Conservation (phyloP, 2,888 invertebrate species). For the Hydraecia micacea region DNA sequence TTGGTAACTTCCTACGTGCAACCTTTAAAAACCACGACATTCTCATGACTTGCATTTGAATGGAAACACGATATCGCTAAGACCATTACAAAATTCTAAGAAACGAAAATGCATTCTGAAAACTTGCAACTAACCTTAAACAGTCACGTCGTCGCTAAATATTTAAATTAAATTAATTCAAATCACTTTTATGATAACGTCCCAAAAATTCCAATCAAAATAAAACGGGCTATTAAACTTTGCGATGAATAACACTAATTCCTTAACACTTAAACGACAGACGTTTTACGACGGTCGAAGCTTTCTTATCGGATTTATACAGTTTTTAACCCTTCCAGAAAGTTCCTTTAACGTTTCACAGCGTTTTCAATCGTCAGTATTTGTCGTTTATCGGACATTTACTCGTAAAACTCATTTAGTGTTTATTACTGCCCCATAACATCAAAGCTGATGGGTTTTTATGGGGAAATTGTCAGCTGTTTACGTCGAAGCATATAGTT, state of each 20-base stretch:
- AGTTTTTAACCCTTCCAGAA: conserved; percentile 60
- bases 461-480: conserved; percentile 36
- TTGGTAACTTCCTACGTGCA: conserved; percentile 33
- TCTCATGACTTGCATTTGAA: conserved; percentile 35
- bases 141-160: neutral
- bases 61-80: conserved; percentile 15
- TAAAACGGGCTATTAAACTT: conserved; percentile 55
- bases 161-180: conserved; percentile 10
- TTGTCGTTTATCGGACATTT: conserved; percentile 60
- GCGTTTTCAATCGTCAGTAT: conserved; percentile 58
- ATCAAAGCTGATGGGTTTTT: conserved; percentile 42
- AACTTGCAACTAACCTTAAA: conserved; percentile 1
- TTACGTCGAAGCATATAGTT: conserved; percentile 21
- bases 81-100: conserved; percentile 19
- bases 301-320: conserved; percentile 47
- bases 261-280: conserved; percentile 56
- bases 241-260: conserved; percentile 60
- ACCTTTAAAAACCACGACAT: conserved; percentile 41
- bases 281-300: conserved; percentile 60
- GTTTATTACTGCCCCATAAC: conserved; percentile 55
- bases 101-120: conserved; percentile 10
- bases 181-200: conserved; percentile 18
- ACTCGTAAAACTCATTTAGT: conserved; percentile 63
- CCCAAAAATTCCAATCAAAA: conserved; percentile 58
- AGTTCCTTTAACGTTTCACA: conserved; percentile 51